phyloP scores from a whole-genome alignment of 2,797 vertebrate species.

The Scolopax rusticola region DNA sequence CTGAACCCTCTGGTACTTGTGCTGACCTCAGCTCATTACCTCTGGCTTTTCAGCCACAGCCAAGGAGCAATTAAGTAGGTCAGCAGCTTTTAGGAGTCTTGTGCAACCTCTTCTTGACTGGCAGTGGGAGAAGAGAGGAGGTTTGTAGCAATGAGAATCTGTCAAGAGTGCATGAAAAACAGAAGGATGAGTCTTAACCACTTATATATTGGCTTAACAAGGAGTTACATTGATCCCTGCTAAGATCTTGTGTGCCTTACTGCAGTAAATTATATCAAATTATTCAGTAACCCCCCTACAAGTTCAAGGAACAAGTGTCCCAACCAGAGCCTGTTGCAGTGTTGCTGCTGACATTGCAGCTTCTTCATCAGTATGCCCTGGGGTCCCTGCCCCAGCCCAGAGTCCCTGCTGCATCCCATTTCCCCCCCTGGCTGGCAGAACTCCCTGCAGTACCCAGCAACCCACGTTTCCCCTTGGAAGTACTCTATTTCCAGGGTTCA shows the following conservation, averaged over 20 bases:
- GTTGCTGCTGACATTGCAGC: not conserved
- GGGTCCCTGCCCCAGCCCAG: not conserved
- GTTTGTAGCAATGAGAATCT: not conserved
- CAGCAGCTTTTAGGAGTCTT: not conserved
- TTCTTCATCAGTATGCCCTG: not conserved
- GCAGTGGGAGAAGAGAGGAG: not conserved
- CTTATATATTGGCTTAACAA: not conserved
- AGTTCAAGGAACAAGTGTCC: not conserved
- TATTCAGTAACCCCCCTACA: not conserved
- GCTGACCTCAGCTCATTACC: not conserved
- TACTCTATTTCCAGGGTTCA: not conserved
- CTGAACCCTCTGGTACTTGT: not conserved
- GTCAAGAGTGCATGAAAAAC: not conserved
- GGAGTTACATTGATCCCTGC: not conserved
- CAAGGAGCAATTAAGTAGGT: not conserved
- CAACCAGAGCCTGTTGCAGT: not conserved
- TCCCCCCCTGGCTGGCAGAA: not conserved
- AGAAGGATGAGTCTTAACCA: not conserved
- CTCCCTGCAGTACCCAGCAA: not conserved
- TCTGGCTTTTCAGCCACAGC: not conserved
- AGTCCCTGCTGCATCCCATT: not conserved
- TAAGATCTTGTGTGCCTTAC: not conserved
- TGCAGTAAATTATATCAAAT: not conserved
- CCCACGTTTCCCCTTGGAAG: not conserved
- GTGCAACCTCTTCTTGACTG: not conserved